Percentiles rank a stretch among this genome's conserved stretches.
Conservation (phyloP, 1,140 invertebrate genomes). For the Cryptotermes secundus region DNA sequence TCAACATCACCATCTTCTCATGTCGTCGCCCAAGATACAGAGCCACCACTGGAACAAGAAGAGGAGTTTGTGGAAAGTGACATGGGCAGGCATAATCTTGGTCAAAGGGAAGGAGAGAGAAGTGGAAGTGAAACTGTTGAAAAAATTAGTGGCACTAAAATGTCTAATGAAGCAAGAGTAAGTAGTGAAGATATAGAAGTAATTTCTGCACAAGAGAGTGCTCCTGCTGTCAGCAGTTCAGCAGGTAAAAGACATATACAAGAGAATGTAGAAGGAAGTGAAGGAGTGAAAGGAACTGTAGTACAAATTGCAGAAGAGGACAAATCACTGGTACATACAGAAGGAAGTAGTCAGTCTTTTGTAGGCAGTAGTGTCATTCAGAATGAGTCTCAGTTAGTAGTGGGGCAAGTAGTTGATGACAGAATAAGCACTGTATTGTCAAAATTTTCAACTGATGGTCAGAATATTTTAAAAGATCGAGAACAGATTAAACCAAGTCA, state of each 20-base stretch:
- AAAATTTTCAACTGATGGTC: neutral
- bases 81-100: neutral
- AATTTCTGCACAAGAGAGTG: neutral
- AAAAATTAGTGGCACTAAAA: neutral
- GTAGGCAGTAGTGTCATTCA: too few species aligned
- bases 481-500: neutral
- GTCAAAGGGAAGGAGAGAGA: neutral
- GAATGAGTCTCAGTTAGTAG: neutral
- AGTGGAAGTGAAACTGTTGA: neutral
- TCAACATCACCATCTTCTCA: neutral
- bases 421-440: neutral
- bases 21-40: neutral
- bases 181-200: neutral
- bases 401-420: neutral
- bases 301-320: neutral
- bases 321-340: neutral
- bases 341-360: too few species aligned
- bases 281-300: neutral
- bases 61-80: constrained; percentile 27
- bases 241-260: neutral
- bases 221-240: neutral
- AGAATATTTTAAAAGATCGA: neutral
- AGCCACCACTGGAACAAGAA: neutral
- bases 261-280: neutral
- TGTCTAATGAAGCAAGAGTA: neutral